These are phyloP conservation scores for Omphaloscelis lunosa DNA, from an alignment of 2,888 invertebrate genomes.

Conservation along the genomic window DNA sequence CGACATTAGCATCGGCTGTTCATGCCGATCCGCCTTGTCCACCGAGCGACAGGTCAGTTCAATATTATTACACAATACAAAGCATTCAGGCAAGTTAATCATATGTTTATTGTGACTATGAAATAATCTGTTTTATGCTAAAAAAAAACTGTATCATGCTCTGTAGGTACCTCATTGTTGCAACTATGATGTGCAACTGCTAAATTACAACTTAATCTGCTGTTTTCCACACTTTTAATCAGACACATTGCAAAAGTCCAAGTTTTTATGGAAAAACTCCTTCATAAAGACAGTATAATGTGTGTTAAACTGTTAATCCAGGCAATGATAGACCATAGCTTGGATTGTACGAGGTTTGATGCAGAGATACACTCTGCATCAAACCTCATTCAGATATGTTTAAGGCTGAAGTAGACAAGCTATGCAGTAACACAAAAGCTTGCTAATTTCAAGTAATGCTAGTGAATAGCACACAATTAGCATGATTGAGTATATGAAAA, in stretches of 20 bases:
- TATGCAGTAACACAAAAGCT: too few relatives aligned
- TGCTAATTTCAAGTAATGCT: too few relatives aligned
- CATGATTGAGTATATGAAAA: too few relatives aligned
- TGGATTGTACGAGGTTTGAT: too few relatives aligned
- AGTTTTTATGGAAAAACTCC: neutral
- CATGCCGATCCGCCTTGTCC: conserved; percentile 98
- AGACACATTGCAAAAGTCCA: rapidly evolving
- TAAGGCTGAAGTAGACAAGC: too few relatives aligned
- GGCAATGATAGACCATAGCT: too few relatives aligned
- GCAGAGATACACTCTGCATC: too few relatives aligned
- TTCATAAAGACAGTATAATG: too few relatives aligned
- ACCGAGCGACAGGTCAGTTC: conserved; percentile 94
- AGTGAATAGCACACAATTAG: too few relatives aligned
- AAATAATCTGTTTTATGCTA: neutral
- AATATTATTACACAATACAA: neutral
- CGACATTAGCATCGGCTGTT: conserved; percentile 95
- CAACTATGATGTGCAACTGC: neutral
- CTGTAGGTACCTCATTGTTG: neutral
- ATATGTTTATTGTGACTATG: neutral
- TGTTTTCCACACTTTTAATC: neutral
- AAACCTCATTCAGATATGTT: too few relatives aligned
- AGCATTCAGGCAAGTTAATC: neutral
- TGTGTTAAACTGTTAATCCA: too few relatives aligned
- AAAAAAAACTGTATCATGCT: neutral
- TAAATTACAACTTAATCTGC: neutral